These are phyloP conservation scores for Zaprionus nigranus DNA, from an alignment of 1,140 invertebrate genomes.

Conservation along the genomic window DNA sequence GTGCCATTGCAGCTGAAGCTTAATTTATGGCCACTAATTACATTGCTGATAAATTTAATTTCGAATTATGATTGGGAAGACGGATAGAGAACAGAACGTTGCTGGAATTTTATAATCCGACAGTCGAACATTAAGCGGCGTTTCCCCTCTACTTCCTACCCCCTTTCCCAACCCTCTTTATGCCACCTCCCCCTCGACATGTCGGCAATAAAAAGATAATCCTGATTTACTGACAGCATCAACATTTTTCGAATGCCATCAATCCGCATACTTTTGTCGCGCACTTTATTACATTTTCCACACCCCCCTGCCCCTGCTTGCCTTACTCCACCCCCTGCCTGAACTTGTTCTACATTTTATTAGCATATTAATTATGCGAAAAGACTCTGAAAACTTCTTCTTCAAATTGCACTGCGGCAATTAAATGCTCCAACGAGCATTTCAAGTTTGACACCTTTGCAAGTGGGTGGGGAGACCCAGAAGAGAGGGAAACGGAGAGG, in stretches of 20 bases:
- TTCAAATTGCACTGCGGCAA: constrained; percentile 42
- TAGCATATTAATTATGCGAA: constrained; percentile 78
- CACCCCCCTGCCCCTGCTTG: constrained; percentile 16
- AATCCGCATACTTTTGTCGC: constrained; percentile 29
- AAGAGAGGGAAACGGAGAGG: too few relatives aligned
- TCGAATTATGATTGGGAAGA: constrained; percentile 63
- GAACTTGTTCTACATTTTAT: constrained; percentile 64
- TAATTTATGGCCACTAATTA: constrained; percentile 80
- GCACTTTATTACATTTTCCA: constrained; percentile 40
- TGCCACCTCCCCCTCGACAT: constrained; percentile 31
- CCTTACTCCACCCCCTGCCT: neutral
- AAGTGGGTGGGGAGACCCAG: constrained; percentile 15
- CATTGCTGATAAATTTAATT: constrained; percentile 78
- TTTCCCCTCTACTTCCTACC: neutral
- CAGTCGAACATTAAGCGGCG: constrained; percentile 4
- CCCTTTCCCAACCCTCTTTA: neutral
- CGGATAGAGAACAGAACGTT: neutral
- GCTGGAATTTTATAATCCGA: constrained; percentile 32
- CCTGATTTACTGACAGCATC: constrained; percentile 72
- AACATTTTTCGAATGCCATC: constrained; percentile 40
- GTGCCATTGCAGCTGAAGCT: constrained; percentile 25
- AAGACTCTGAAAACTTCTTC: neutral
- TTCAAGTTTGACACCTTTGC: constrained; percentile 76
- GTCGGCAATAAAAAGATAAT: constrained; percentile 78
- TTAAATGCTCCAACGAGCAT: constrained; percentile 63